These are phyloP conservation scores for Hypotaenidia okinawae DNA, from an alignment of 2,797 vertebrate species.

Conservation along the genomic window DNA sequence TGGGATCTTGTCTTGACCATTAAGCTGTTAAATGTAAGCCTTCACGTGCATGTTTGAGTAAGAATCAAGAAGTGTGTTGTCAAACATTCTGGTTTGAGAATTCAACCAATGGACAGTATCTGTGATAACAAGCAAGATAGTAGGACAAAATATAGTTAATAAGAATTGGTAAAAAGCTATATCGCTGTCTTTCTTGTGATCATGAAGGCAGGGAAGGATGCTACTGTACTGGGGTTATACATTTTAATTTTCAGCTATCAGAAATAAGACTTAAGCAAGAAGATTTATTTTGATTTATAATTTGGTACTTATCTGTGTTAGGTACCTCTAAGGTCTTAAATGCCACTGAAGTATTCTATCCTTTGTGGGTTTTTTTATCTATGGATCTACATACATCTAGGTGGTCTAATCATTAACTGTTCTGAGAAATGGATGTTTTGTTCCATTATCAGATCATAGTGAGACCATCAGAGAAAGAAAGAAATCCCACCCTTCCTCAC, in stretches of 20 bases:
- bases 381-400: not conserved
- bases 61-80: not conserved
- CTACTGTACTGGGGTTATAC: not conserved
- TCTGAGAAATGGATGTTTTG: not conserved
- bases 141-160: not conserved
- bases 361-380: not conserved
- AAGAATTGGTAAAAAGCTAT: not conserved
- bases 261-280: not conserved
- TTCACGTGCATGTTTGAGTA: not conserved
- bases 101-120: not conserved
- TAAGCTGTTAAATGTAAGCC: not conserved
- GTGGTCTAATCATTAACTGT: not conserved
- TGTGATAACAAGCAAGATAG: not conserved
- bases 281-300: not conserved
- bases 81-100: not conserved
- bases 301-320: not conserved
- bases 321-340: not conserved
- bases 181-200: not conserved
- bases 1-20: not conserved
- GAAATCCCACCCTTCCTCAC: not conserved
- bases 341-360: not conserved
- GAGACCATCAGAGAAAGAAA: not conserved
- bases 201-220: not conserved
- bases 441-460: not conserved
- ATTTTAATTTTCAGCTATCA: not conserved